These are phyloP conservation scores for Gadus chalcogrammus DNA, from an alignment of 2,113 vertebrate species.

Conservation along the genomic window DNA sequence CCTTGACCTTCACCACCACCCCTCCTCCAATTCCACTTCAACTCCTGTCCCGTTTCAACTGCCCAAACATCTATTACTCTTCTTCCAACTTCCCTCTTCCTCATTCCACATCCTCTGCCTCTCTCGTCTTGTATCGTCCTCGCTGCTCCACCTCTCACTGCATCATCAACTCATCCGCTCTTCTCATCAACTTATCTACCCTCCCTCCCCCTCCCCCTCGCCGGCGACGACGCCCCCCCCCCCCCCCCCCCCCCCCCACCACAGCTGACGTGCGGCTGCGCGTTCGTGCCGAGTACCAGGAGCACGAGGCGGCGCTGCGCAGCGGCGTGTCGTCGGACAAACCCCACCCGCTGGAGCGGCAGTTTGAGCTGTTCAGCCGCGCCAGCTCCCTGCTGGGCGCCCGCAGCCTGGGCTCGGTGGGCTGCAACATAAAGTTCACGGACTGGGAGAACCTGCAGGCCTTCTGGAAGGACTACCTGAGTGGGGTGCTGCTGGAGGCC, in stretches of 20 bases:
- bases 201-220: conserved; percentile 11
- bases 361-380: conserved; percentile 85
- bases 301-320: conserved; percentile 82
- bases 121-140: conserved; percentile 4
- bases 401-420: conserved; percentile 85
- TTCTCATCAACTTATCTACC: not conserved
- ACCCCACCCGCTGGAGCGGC: conserved; percentile 80
- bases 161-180: not conserved
- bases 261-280: conserved; percentile 82
- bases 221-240: conserved; percentile 1
- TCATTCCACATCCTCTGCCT: conserved; percentile 6
- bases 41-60: conserved; percentile 3
- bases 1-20: not conserved
- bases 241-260: conserved; percentile 8
- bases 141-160: not conserved
- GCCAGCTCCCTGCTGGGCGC: conserved; percentile 82
- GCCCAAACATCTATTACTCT: conserved; percentile 17
- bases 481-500: conserved; percentile 84
- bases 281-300: conserved; percentile 86
- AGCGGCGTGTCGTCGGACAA: conserved; percentile 81
- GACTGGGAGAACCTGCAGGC: conserved; percentile 88
- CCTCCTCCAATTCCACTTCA: not conserved
- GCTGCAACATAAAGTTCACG: conserved; percentile 91
- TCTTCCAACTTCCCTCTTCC: not conserved
- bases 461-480: conserved; percentile 91